Base-by-base conservation (phyloP, 1,140 invertebrate genomes). In the Drosophila tani region DNA sequence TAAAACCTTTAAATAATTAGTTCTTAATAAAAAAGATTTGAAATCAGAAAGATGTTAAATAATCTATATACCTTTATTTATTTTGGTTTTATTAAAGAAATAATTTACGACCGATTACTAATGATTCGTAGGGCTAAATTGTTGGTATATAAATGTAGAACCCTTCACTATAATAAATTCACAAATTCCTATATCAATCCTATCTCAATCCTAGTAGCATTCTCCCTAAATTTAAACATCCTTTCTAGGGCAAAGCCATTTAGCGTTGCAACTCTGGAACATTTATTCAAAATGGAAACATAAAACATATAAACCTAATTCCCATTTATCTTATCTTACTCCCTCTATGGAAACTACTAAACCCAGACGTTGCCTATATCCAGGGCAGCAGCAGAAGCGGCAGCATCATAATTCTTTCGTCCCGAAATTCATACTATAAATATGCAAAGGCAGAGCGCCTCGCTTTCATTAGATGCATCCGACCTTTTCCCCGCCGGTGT, bases 391-490 rank as follows among this genome's bases (percentile, higher is more conserved):
- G 11, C 32, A 19, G 29, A 27, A 53, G 21, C 1, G 50, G 50
- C 50, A 53, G 55, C 49, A 59, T 49, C 74, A 77, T 77, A 77
- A 77, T 77, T 68, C 74, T 77, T 77, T 32, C 35, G 46, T 24
- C 32, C 73, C 47, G 11, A 77, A 77, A 77, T 77, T 77, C 55
- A 76, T 67, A 53, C 75, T 41, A 76, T 77, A 76, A 76, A 78
- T 78, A 78, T 78, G 75, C 74, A 62, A 63, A 70, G 50, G 57
- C 65, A 53, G 51, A 56, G 19, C 69, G 66, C 53, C 77, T 78
- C 62, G 66, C 53, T 78, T 78, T 78, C 65, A 78, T 78, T 78
- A 78, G 55, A 41, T 67, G 75, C 75, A 67, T 59, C 55, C 62
- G 47, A 49, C 63, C 63, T 55, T 49, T 55, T 59, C 45, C 45